Evolutionary conservation across 1,140 invertebrate genomes (phyloP).

Genomic region (Saxidomus purpurata): DNA sequence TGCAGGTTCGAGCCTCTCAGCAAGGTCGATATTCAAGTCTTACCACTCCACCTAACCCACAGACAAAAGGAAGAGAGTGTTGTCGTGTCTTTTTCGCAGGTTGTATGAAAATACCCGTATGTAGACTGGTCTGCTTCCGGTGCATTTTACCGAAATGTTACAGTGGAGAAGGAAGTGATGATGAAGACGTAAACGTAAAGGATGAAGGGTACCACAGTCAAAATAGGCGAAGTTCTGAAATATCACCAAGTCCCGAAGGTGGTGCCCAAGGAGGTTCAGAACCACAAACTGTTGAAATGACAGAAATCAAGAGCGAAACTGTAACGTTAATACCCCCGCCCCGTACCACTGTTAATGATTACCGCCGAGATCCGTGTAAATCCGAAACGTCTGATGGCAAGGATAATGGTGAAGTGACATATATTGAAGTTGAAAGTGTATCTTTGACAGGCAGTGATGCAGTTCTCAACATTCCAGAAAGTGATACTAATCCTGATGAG

Average conservation of each 20-base stretch:
- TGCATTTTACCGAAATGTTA: constrained; percentile 61
- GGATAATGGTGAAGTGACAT: constrained; percentile 24
- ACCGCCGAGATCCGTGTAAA: constrained; percentile 31
- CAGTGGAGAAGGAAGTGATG: constrained; percentile 49
- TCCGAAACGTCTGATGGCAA: not conserved
- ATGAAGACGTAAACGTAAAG: constrained; percentile 38
- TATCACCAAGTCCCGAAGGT: constrained; percentile 4
- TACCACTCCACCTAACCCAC: constrained; percentile 34
- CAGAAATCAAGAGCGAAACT: constrained; percentile 55
- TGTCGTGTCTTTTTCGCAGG: constrained; percentile 45
- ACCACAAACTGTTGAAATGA: constrained; percentile 52
- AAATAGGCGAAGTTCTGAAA: constrained; percentile 57
- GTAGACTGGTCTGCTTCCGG: constrained; percentile 56
- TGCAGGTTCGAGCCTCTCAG: constrained; percentile 60
- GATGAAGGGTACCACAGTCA: constrained; percentile 65
- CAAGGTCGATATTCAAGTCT: constrained; percentile 52
- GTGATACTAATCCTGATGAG: not conserved
- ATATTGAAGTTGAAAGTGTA: constrained; percentile 64
- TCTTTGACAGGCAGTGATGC: not conserved
- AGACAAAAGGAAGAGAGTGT: constrained; percentile 60
- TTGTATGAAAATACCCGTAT: constrained; percentile 61
- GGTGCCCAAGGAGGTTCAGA: constrained; percentile 30
- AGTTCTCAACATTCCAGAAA: constrained; percentile 22
- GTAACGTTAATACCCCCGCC: constrained; percentile 35
- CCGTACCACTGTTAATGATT: constrained; percentile 27